A percentile compares a stretch with the other conserved stretches of the same genome.
Evolutionary conservation across 2,113 vertebrate genomes (phyloP).

Genomic region (Ailurus styani): DNA sequence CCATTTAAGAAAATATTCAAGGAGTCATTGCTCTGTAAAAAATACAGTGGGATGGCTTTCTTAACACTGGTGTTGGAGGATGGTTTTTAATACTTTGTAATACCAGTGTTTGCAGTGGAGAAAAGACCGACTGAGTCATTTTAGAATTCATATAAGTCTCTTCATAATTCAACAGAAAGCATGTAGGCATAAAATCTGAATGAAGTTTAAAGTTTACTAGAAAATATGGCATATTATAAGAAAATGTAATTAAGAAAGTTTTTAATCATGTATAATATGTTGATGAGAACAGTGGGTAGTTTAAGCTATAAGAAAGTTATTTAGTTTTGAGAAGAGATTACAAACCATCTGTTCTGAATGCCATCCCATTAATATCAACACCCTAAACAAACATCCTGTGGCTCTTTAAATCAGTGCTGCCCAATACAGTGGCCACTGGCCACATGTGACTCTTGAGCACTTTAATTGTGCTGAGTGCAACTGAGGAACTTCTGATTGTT

Average conservation of each 20-base stretch:
- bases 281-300: not conserved
- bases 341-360: not conserved
- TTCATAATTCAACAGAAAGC: not conserved
- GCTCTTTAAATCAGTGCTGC: not conserved
- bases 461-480: not conserved
- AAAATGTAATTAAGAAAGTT: not conserved
- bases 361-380: accelerated
- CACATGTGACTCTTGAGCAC: not conserved
- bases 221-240: not conserved
- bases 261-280: not conserved
- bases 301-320: not conserved
- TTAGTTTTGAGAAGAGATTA: not conserved
- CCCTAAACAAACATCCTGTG: not conserved
- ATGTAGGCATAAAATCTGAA: not conserved
- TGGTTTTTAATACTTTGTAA: not conserved
- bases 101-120: not conserved
- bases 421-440: accelerated
- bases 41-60: not conserved
- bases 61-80: not conserved
- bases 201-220: not conserved
- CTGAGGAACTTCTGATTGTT: not conserved
- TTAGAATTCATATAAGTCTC: not conserved
- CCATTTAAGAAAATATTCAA: not conserved
- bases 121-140: not conserved
- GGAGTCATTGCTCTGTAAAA: not conserved